Conservation (phyloP, 2,888 invertebrate genomes). For the Eupeodes luniger region DNA sequence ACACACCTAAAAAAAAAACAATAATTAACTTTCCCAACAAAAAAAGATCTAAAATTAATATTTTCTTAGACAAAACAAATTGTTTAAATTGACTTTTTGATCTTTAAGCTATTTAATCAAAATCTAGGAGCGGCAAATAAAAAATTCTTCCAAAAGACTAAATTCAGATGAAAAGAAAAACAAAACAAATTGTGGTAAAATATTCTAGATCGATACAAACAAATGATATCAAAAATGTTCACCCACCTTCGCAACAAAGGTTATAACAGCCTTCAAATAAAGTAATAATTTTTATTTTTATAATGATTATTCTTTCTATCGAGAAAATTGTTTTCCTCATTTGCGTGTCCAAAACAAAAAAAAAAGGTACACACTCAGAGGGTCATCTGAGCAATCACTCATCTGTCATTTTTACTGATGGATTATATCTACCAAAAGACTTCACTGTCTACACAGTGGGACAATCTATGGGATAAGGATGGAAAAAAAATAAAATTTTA, state of each 20-base stretch:
- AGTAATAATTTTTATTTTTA: background rate
- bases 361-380: conserved; percentile 41
- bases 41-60: background rate
- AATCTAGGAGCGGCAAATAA: conserved; percentile 50
- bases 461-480: background rate
- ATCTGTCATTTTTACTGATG: conserved; percentile 56
- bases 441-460: background rate
- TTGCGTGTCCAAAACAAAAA: conserved; percentile 43
- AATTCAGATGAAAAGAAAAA: background rate
- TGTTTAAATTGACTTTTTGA: conserved; percentile 10
- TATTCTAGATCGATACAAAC: conserved; percentile 71
- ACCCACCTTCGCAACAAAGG: conserved; percentile 39
- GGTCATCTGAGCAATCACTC: conserved; percentile 69
- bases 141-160: background rate
- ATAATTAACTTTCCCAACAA: background rate
- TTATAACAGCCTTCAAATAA: background rate
- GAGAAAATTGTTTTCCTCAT: conserved; percentile 50
- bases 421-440: conserved; percentile 45
- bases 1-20: background rate
- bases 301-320: background rate
- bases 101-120: conserved; percentile 11
- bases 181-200: conserved; percentile 32
- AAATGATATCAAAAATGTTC: conserved; percentile 51
- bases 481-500: background rate
- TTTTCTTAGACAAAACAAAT: background rate